A percentile compares a stretch with the other conserved stretches of the same genome.
Evolutionary conservation across 2,113 vertebrate genomes (phyloP).

Genomic region (Origma solitaria): DNA sequence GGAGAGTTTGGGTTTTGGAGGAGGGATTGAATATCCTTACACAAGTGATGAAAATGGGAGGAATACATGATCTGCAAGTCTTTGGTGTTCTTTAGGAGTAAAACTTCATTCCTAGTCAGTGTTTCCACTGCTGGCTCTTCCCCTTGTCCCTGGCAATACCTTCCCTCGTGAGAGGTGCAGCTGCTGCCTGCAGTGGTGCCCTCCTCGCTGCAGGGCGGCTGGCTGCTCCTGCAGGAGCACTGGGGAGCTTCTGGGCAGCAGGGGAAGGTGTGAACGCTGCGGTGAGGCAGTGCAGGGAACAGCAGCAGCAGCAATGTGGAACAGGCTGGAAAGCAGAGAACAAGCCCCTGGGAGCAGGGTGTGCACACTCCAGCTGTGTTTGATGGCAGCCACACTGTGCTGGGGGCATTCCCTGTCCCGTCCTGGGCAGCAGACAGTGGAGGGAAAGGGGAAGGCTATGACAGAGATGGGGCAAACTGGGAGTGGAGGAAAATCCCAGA

Average conservation of each 20-base stretch:
- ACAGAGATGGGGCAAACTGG: neutral
- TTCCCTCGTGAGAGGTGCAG: neutral
- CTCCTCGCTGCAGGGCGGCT: neutral
- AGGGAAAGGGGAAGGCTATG: neutral
- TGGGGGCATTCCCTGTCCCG: neutral
- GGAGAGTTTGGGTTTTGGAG: neutral
- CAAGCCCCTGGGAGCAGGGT: neutral
- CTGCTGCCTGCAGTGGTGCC: neutral
- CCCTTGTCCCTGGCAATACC: neutral
- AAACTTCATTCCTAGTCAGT: neutral
- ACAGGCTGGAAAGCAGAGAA: neutral
- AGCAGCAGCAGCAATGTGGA: neutral
- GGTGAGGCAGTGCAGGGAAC: neutral
- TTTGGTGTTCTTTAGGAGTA: neutral
- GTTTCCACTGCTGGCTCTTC: neutral
- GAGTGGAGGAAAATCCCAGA: neutral
- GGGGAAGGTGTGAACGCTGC: neutral
- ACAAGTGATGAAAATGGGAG: neutral
- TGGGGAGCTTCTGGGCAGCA: neutral
- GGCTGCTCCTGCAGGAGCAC: neutral
- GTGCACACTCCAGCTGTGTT: neutral
- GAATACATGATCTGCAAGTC: fast-evolving
- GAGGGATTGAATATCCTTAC: neutral
- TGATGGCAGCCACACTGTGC: neutral
- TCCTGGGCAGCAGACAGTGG: neutral